These are phyloP conservation scores for Eleginops maclovinus DNA, from an alignment of 2,113 vertebrate genomes.

Conservation along the genomic window DNA sequence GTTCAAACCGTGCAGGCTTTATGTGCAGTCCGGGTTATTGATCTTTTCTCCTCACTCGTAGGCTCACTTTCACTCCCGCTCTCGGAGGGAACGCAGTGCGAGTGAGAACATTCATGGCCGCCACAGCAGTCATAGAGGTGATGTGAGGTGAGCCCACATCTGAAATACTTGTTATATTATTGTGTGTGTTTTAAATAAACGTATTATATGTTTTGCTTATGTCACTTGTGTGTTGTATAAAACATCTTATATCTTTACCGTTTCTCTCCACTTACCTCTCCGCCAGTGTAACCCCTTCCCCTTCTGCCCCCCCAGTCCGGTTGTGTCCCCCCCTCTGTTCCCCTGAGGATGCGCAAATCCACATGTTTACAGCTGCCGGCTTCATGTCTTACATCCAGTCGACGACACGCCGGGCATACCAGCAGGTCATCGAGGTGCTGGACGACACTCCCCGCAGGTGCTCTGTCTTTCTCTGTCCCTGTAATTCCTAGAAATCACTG, in stretches of 20 bases:
- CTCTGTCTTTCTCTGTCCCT: conserved; percentile 42
- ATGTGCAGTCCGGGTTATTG: no score
- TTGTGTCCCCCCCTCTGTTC: conserved; percentile 87
- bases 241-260: conserved; percentile 28
- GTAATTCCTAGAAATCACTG: not conserved
- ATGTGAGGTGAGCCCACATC: conserved; percentile 85
- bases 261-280: conserved; percentile 77
- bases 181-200: not conserved
- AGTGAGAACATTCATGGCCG: conserved; percentile 88
- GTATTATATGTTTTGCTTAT: not conserved
- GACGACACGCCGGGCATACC: conserved; percentile 95
- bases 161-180: not conserved
- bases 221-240: not conserved
- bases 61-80: conserved; percentile 83
- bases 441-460: conserved; percentile 93
- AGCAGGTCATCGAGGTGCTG: conserved; percentile 95
- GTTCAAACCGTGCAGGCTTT: no score
- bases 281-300: conserved; percentile 79
- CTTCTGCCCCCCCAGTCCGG: conserved; percentile 87
- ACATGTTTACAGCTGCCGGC: conserved; percentile 91
- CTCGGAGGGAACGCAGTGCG: conserved; percentile 89
- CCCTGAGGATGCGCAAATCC: conserved; percentile 90
- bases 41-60: no score
- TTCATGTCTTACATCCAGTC: conserved; percentile 95
- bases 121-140: conserved; percentile 88